Base-by-base conservation (phyloP, 2,113 vertebrate genomes). In the Syngnathoides biaculeatus region DNA sequence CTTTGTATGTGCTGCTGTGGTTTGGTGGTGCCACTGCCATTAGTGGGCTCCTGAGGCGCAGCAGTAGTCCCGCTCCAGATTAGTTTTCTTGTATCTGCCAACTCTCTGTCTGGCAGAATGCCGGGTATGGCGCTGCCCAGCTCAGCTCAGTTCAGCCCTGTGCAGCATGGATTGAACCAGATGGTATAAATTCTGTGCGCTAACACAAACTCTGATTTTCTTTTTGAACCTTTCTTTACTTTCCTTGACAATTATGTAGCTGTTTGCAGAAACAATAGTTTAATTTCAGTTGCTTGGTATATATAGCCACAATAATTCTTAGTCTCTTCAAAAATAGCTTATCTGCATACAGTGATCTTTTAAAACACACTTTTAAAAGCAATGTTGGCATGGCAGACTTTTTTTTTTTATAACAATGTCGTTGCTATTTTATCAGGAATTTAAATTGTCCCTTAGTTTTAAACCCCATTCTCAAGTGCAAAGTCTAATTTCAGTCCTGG, bases 1-100 rank as follows among this genome's bases (percentile, higher is more conserved):
- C 83, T 86, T 82, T 84, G 78, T 81, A 79, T 87, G 79, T 84
- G 86, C 72, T 72, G 72, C 65, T 87, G 86, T 77, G 76, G 75
- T 68, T 68, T 60, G 52, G 75, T 66, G 80, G 79, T 76, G 87
- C 80, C 77, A 75, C 85, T 78, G 84, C 90, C 89, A 91, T 92
- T 91, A 90, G 88, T 84, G 79, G 86, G 79, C 84, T 87, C 86
- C 90, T 87, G 83, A 88, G 83, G 84, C 84, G 73, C 88, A 86
- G 84, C 88, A 81, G 84, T 79, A 75, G 88, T 91, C 90, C 77
- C 81, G 85, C 87, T 90, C 84, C 88, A 90, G 89, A 89, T 92
- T 87, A 85, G 84, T 86, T 84, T 88, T 83, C 82, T 79, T 60
- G 74, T 63, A 72, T 71, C 80, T 87, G 90, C 90, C 86, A 89